Percentiles rank a stretch among this genome's conserved stretches.
phyloP scores from a whole-genome alignment of 2,888 invertebrate species.

The Ophioninae sp. region DNA sequence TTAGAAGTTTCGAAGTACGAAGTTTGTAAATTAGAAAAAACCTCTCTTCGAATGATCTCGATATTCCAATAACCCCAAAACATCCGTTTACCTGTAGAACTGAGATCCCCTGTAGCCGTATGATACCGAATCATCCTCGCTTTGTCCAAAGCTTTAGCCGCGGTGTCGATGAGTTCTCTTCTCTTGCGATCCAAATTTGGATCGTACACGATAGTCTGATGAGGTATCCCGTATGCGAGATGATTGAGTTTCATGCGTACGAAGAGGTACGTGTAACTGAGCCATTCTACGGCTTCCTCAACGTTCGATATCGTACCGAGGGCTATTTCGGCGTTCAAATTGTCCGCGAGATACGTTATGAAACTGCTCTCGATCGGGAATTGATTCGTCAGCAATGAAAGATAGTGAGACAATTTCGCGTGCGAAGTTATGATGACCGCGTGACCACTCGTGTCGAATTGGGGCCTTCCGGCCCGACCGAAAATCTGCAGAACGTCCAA shows the following conservation, averaged over 20 bases:
- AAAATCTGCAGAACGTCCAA: constrained; percentile 99
- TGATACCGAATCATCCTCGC: constrained; percentile 97
- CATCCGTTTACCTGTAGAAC: constrained; percentile 85
- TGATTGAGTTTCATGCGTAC: constrained; percentile 97
- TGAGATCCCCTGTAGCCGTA: constrained; percentile 90
- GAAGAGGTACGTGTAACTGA: constrained; percentile 97
- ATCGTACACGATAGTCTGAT: constrained; percentile 87
- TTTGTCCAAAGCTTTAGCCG: constrained; percentile 93
- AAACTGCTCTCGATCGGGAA: constrained; percentile 99
- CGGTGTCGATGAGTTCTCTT: constrained; percentile 88
- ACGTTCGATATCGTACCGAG: constrained; percentile 98
- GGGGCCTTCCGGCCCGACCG: constrained; percentile 98
- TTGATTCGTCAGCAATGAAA: constrained; percentile 96
- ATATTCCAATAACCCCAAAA: too few relatives aligned
- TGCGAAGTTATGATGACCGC: constrained; percentile 97
- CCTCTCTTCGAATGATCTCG: too few relatives aligned
- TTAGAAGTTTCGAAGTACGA: neutral
- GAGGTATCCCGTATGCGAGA: constrained; percentile 87
- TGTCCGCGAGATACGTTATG: constrained; percentile 94
- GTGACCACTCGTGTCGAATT: constrained; percentile 96
- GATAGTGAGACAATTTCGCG: constrained; percentile 95
- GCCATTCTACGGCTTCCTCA: constrained; percentile 98
- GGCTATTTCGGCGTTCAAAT: constrained; percentile 96
- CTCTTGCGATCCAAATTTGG: constrained; percentile 90
- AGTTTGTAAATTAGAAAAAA: too few relatives aligned